Base-by-base conservation (phyloP, 2,797 vertebrate species). In the Melanotaenia parkinsoni region DNA sequence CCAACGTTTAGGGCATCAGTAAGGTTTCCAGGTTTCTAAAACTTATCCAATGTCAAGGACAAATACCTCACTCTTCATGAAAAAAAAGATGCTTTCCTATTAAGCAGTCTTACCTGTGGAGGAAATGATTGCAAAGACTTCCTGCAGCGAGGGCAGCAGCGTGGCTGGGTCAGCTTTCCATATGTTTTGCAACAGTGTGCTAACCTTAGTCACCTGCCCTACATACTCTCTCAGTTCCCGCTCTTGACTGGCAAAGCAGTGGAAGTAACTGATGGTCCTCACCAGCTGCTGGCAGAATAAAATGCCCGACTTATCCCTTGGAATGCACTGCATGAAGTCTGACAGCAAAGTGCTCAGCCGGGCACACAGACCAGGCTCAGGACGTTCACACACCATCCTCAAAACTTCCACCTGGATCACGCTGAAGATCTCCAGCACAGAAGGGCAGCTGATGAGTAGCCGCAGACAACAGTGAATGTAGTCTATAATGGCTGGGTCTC, bases 261-360 rank as follows among this genome's bases (percentile, higher is more conserved):
- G 96, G 88, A 99, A 99, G 80, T 97, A 96, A 58, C 96, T 96
- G 69, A 99, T 98, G 56, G 97, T 98, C 45, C 97, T 95, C 65
- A 99, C 97, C 74, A 99, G 93, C 92, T 99, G 98, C 86, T 99
- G 97, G 91, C 98, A 99, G 90, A 99, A 98, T 71, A 97, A 90
- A 78, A 96, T 26, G 0, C 96, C 94, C 0, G 96, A 84, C 80
- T 98, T 98, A 13, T 96, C 97, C 66, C 94, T 96, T 9, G 98
- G 98, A 80, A 98, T 93, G 82, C 98, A 99, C 86, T 99, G 98
- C 72, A 96, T 95, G 86, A 99, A 99, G 91, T 99, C 97, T 1
- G 93, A 92, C 64, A 99, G 95, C 65, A 99, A 91, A 80, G 95
- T 94, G 89, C 96, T 95, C 18, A 99, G 92, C 8, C 95, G 96